A percentile compares a stretch with the other conserved stretches of the same genome.
Evolutionary conservation across 2,888 invertebrate species (phyloP).

Genomic region (Andricus quercusramuli): DNA sequence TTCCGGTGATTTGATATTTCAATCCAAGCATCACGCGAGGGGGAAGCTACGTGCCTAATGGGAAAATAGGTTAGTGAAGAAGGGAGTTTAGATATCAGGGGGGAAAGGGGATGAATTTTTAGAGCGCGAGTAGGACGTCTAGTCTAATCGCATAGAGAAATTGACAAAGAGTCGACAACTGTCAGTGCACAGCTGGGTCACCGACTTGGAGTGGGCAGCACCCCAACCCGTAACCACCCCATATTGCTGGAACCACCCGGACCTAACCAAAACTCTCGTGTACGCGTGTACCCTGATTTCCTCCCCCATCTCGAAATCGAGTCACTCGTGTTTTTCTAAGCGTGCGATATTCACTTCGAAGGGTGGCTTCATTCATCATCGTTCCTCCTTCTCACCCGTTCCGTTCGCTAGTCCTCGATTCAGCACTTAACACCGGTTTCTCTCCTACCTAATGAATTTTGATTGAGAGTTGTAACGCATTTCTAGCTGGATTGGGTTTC

Average conservation of each 20-base stretch:
- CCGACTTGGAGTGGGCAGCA: constrained; percentile 60
- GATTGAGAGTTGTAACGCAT: not conserved
- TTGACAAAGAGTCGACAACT: constrained; percentile 74
- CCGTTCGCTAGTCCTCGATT: not conserved
- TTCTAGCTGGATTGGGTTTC: not conserved
- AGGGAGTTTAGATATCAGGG: constrained; percentile 39
- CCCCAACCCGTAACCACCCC: constrained; percentile 45
- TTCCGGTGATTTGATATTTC: constrained; percentile 48
- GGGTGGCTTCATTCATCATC: constrained; percentile 18
- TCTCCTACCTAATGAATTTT: not conserved
- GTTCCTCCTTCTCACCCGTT: constrained; percentile 26
- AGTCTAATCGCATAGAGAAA: constrained; percentile 70
- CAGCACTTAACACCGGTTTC: not conserved
- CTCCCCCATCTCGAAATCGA: constrained; percentile 46
- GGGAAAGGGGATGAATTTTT: constrained; percentile 35
- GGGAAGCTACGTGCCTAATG: constrained; percentile 63
- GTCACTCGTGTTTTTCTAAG: constrained; percentile 57
- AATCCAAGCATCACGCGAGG: constrained; percentile 43
- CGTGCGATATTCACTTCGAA: constrained; percentile 39
- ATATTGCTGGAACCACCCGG: constrained; percentile 40
- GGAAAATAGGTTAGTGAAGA: constrained; percentile 63
- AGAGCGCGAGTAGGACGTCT: constrained; percentile 59
- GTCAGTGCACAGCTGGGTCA: constrained; percentile 71
- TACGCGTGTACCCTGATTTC: constrained; percentile 28
- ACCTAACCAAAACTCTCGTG: constrained; percentile 49